Evolutionary conservation across 2,888 invertebrate genomes (phyloP), one percentile per base, ranked within the genome.

Genomic region (Eumacrocentrus americanus): DNA sequence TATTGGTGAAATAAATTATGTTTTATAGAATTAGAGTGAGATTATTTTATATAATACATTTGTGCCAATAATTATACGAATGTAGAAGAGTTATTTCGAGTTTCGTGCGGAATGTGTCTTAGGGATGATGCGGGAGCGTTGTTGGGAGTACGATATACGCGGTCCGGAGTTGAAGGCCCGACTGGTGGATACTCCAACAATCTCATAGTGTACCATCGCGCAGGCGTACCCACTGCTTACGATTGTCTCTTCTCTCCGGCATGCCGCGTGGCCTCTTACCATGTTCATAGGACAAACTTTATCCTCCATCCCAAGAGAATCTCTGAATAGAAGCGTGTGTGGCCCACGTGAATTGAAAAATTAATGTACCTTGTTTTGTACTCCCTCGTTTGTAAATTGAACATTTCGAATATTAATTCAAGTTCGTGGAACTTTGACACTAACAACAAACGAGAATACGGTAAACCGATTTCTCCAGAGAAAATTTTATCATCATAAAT

Each of bases 111-210:
- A 51, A n/a, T 34, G 11, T 54, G 51, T 14, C 5, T 1, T n/a
- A 14, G 22, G 16, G 38, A 25, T 38, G 29, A 14, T n/a, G 23
- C n/a, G 16, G 4, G 18, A 42, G 18, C 25, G 40, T 23, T 40
- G 14, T 11, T 23, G 18, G 20, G 11, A 14, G 22, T 29, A 67
- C 70, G 74, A 68, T 77, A 74, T 71, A 70, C 74, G 72, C 79
- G 77, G 74, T 72, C 70, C 78, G 75, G 75, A 72, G 78, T 74
- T 77, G 72, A 73, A 76, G 72, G 73, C 72, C 76, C 78, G 75
- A 79, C 78, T 77, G 76, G 68, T 70, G 72, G 68, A 76, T 76
- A 72, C 73, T 67, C 56, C 61, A 58, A 46, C 58, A 61, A 46
- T 64, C 54, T 38, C 44, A 52, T 54, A 22, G 60, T 40, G 54